Base-by-base conservation (phyloP, 30 jellyfish, hydroid and myxozoan genomes). In the Sanderia malayensis region DNA sequence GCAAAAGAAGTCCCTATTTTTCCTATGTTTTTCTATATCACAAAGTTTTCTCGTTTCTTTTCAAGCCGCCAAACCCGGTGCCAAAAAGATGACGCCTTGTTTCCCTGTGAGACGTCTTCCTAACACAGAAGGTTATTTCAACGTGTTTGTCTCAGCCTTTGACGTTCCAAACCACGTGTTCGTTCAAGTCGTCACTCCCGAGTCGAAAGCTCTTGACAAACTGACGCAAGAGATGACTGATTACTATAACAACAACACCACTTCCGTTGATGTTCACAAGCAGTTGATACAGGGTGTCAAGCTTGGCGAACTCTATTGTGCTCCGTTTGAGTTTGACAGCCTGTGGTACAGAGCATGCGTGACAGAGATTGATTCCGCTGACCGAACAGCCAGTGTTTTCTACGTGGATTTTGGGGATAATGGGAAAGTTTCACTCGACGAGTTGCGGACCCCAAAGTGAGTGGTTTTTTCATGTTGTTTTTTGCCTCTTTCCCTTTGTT, bases 321-420 rank as follows among this genome's bases (percentile, higher is more conserved):
- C 97, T 1, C 97, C 95, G 7, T 88, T 73, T 88, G 91, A 82
- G 3, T 27, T 46, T 31, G 95, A 89, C 29, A 80, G 57, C 18
- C 72, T 49, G 31, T 82, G 95, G 95, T 89, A 82, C 86, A 67
- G 97, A 30, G 97, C 95, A 0, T 75, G 81, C 65, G 86, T 89
- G 45, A 44, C 55, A 2, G 84, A 66, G 55, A 58, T 71, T 8
- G 53, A 80, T 33, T 70, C 46, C 30, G 79, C 71, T 22, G 93
- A 66, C 21, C 47, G 81, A 61, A 61, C 66, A 26, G 94, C 83
- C 26, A 32, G 20, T 19, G 28, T 69, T 74, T 83, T 11, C 44
- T 89, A 82, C 84, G 83, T 89, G 31, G 97, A 89, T 46, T 89
- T 65, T 89, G 97, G 97, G 1, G 95, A 89, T 31, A 77, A 79